Conservation (phyloP, 2,113 vertebrate genomes). For the Etheostoma cragini region DNA sequence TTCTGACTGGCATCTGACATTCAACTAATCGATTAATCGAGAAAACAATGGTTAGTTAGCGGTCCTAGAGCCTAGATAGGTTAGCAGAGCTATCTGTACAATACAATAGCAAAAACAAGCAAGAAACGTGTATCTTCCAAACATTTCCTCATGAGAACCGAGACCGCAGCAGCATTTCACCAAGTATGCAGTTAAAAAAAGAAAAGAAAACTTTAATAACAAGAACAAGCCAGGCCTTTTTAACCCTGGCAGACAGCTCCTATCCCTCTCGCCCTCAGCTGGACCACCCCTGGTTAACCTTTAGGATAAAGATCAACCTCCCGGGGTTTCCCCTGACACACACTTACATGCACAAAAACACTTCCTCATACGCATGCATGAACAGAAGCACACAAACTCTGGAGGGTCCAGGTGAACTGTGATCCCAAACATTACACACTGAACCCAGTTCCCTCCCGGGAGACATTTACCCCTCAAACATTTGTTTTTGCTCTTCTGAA, state of each 20-base stretch:
- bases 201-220: slow-evolving; percentile 35
- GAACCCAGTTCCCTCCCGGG: slow-evolving; percentile 34
- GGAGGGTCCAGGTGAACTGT: slow-evolving; percentile 53
- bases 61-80: too few species aligned
- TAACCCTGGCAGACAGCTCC: slow-evolving; percentile 40
- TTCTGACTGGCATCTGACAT: too few species aligned
- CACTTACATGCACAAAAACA: not conserved
- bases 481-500: slow-evolving; percentile 27
- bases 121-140: not conserved
- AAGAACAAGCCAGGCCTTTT: slow-evolving; percentile 27
- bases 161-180: slow-evolving; percentile 26
- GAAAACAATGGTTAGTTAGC: too few species aligned
- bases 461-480: slow-evolving; percentile 47
- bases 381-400: slow-evolving; percentile 17
- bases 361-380: not conserved
- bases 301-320: slow-evolving; percentile 34
- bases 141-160: not conserved
- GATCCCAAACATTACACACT: slow-evolving; percentile 54
- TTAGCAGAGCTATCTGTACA: not conserved
- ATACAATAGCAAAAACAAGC: not conserved
- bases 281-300: slow-evolving; percentile 42
- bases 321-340: slow-evolving; percentile 50
- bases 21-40: too few species aligned
- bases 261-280: slow-evolving; percentile 56
- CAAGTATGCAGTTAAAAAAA: slow-evolving; percentile 15